These are phyloP conservation scores for Caenorhabditis sp. DNA, from an alignment of 2,888 invertebrate genomes.

Conservation along the genomic window DNA sequence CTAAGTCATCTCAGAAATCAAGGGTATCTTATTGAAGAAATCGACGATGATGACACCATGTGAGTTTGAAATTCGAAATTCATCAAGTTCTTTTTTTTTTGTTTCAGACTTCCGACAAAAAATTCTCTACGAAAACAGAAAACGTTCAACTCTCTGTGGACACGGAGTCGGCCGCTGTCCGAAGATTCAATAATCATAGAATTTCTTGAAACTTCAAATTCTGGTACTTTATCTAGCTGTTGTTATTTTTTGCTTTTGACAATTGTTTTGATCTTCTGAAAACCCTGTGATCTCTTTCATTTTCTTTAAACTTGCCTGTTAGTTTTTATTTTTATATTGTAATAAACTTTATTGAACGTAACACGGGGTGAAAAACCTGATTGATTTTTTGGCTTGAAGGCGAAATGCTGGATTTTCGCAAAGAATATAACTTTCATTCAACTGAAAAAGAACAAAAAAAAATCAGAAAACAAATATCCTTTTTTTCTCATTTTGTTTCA, in stretches of 20 bases:
- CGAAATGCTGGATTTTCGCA: too few species aligned
- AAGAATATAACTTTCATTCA: too few species aligned
- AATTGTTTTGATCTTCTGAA: not conserved
- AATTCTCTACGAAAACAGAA: not conserved
- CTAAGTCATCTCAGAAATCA: conserved; percentile 32
- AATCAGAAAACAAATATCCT: too few species aligned
- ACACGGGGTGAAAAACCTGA: too few species aligned
- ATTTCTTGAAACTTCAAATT: conserved; percentile 1
- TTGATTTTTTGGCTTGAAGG: too few species aligned
- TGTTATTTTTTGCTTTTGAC: not conserved
- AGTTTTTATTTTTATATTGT: not conserved
- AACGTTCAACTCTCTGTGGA: conserved; percentile 24
- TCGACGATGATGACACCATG: conserved; percentile 39
- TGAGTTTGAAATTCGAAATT: conserved; percentile 11
- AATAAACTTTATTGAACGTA: not conserved
- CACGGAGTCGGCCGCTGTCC: conserved; percentile 10
- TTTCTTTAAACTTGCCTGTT: not conserved
- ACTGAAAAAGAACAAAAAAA: too few species aligned
- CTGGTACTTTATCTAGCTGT: not conserved
- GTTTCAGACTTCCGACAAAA: not conserved
- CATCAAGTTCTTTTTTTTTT: not conserved
- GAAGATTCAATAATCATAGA: conserved; percentile 22
- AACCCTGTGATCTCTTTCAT: not conserved
- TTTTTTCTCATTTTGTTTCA: too few species aligned
- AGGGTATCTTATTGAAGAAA: conserved; percentile 37